phyloP scores from a whole-genome alignment of 2,797 vertebrate genomes.

The Spinus olivaceus region DNA sequence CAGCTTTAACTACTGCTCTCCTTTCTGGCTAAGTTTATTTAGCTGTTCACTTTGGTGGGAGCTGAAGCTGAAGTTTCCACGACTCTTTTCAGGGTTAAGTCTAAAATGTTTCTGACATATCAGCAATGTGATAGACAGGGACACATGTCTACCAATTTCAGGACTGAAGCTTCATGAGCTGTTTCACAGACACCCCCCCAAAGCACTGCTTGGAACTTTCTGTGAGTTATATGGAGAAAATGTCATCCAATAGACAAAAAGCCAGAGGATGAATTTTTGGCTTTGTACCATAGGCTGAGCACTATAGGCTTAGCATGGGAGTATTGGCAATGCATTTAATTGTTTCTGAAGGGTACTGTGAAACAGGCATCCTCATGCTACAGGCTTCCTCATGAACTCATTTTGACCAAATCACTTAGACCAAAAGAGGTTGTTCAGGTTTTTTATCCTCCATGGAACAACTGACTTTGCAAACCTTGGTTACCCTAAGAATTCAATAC shows the following conservation, averaged over 20 bases:
- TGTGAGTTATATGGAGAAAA: neutral
- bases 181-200: neutral
- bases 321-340: neutral
- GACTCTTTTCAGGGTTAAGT: neutral
- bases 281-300: neutral
- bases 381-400: neutral
- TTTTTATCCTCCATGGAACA: neutral
- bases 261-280: neutral
- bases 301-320: neutral
- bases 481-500: neutral
- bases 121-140: neutral
- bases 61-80: neutral
- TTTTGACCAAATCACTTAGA: neutral
- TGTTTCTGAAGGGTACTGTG: neutral
- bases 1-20: neutral
- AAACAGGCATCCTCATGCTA: neutral
- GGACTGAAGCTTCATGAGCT: neutral
- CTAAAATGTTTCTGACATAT: neutral
- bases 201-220: neutral
- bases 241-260: neutral
- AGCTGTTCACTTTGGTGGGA: neutral
- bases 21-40: neutral
- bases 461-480: neutral
- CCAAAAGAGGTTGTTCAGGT: neutral
- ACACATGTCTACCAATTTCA: neutral